These are phyloP conservation scores for Etheostoma cragini DNA, from an alignment of 2,113 vertebrate species.

Conservation along the genomic window DNA sequence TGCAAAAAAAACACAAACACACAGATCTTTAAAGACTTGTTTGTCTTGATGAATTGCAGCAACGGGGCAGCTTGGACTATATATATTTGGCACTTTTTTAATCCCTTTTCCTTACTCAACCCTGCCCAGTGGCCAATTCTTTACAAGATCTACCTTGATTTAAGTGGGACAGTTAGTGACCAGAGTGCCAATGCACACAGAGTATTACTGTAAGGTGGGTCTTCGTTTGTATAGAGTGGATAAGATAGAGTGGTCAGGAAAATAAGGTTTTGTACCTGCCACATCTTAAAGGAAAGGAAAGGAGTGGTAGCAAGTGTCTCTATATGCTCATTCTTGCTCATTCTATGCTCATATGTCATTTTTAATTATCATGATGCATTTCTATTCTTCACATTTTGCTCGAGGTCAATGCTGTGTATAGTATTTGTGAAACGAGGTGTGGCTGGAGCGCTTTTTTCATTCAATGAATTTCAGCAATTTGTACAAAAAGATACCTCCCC, in stretches of 20 bases:
- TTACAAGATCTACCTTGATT: constrained; percentile 61
- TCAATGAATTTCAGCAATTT: constrained; percentile 73
- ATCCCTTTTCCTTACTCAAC: constrained; percentile 30
- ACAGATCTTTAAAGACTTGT: constrained; percentile 31
- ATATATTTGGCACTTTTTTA: constrained; percentile 61
- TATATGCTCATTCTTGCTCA: constrained; percentile 43
- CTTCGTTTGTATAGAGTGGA: constrained; percentile 53
- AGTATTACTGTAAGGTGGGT: constrained; percentile 12
- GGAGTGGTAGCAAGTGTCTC: constrained; percentile 69
- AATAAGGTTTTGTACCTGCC: constrained; percentile 40
- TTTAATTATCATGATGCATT: constrained; percentile 46
- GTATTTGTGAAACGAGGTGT: constrained; percentile 59
- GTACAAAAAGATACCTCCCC: constrained; percentile 78
- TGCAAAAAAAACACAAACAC: constrained; percentile 36
- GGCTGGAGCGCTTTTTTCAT: constrained; percentile 59
- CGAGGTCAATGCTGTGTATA: constrained; percentile 44
- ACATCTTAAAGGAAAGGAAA: constrained; percentile 28
- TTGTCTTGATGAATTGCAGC: constrained; percentile 56
- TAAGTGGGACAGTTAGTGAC: constrained; percentile 47
- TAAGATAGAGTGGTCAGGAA: constrained; percentile 24
- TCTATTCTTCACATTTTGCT: constrained; percentile 54
- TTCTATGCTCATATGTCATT: constrained; percentile 29
- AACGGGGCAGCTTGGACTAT: constrained; percentile 69
- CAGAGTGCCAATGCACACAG: constrained; percentile 58
- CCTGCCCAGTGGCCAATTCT: constrained; percentile 39